Evolutionary conservation across 2,113 vertebrate species (phyloP), one percentile per base, ranked within the genome.

Genomic region (Lontra canadensis): DNA sequence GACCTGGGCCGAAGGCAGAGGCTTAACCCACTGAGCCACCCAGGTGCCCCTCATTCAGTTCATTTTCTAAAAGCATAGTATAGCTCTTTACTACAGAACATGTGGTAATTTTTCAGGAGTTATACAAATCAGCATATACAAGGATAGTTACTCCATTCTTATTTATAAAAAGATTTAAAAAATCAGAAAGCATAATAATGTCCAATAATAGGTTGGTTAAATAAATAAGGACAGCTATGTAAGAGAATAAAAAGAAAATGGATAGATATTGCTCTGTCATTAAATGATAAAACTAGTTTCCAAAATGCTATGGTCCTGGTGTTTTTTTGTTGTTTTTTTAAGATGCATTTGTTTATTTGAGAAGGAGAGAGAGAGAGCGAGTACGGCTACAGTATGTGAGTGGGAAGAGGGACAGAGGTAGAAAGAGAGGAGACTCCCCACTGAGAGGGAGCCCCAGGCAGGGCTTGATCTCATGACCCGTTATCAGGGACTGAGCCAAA

Each of bases 341-440:
- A 65, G 31, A 7, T 65, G 14, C 14, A 17, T 65, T 65, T 34
- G n/a, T 69, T 69, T 18, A 67, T n/a, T 67, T n/a, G 65, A 67
- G 63, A 65, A 4, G 7, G 34, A 17, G 31, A 34, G 65, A 69
- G 12, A 67, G 34, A n/a, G 17, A n/a, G 34, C 20, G 17, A n/a
- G 34, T 15, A 1, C 0, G 3, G 3, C 34, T n/a, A 34, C 34
- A 18, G 7, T 8, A 17, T 69, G 14, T n/a, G 12, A n/a, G 34
- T 20, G 65, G 4, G 8, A 18, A 9, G 4, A 20, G 34, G 17
- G 67, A 34, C 63, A 15, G 29, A 7, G 31, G 63, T 31, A 67
- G 65, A 67, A 14, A 69, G 67, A 69, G 34, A 69, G 18, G 34
- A 36, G 67, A 69, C 67, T 69, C n/a, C 67, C 67, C 8, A 4